These are phyloP conservation scores for Aptenodytes patagonicus DNA, from an alignment of 2,113 vertebrate species.

Conservation along the genomic window DNA sequence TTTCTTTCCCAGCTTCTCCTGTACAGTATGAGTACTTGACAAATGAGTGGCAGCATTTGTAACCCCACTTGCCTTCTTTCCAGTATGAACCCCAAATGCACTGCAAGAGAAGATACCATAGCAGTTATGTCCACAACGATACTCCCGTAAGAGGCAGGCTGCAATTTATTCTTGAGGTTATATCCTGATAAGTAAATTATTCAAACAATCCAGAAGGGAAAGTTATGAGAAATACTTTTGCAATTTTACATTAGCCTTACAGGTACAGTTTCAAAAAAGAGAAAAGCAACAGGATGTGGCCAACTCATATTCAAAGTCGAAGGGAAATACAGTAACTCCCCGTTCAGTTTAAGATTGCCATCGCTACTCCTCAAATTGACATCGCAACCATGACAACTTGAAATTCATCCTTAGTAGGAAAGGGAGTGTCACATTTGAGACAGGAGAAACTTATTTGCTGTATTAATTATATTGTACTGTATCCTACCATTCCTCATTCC, in stretches of 20 bases:
- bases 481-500: neutral
- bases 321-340: neutral
- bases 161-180: neutral
- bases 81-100: conserved; percentile 97
- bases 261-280: neutral
- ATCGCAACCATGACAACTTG: neutral
- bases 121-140: neutral
- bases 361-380: neutral
- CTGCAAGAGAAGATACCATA: conserved; percentile 65
- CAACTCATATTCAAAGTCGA: neutral
- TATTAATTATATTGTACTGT: neutral
- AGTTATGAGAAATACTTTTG: neutral
- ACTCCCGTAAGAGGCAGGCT: neutral
- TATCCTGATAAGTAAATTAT: neutral
- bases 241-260: neutral
- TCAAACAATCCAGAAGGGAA: neutral
- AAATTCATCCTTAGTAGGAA: neutral
- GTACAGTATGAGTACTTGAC: conserved; percentile 97
- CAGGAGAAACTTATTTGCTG: neutral
- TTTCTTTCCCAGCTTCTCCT: conserved; percentile 86
- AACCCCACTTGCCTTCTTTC: conserved; percentile 95
- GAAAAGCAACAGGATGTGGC: neutral
- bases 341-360: neutral
- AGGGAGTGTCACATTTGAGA: neutral
- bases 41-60: conserved; percentile 94